Conservation (phyloP, 2,888 invertebrate species). For the Thalpophila matura region DNA sequence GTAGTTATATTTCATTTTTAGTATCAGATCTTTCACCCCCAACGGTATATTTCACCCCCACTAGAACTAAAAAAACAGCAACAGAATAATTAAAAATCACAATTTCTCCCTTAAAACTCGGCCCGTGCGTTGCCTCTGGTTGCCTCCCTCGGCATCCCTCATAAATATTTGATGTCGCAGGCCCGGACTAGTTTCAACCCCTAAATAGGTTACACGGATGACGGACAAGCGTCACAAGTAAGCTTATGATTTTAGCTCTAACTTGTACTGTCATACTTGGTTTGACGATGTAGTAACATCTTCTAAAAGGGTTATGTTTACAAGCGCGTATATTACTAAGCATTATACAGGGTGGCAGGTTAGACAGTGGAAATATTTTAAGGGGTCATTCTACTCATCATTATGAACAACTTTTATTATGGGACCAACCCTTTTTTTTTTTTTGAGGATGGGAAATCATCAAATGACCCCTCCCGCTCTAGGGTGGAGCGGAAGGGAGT, state of each 20-base stretch:
- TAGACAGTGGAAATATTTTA: too few relatives aligned
- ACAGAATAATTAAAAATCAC: conserved; percentile 49
- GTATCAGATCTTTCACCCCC: too few relatives aligned
- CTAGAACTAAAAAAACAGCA: conserved; percentile 18
- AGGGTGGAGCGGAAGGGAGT: too few relatives aligned
- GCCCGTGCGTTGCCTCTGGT: conserved; percentile 20
- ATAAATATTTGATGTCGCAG: conserved; percentile 65
- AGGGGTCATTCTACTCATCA: too few relatives aligned
- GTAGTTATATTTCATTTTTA: neutral
- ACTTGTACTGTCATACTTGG: conserved; percentile 10
- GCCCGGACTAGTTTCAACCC: conserved; percentile 52
- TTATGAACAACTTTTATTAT: too few relatives aligned
- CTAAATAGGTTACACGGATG: conserved; percentile 67
- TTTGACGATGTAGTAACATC: neutral
- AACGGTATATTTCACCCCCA: conserved; percentile 2
- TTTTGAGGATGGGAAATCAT: too few relatives aligned
- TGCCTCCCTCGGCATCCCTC: conserved; percentile 54
- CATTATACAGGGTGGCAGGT: too few relatives aligned
- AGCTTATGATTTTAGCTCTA: conserved; percentile 44
- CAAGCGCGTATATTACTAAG: too few relatives aligned
- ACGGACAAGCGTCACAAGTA: conserved; percentile 37
- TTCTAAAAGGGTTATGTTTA: neutral
- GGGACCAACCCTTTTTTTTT: too few relatives aligned
- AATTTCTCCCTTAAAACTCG: conserved; percentile 37
- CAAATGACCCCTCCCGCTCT: too few relatives aligned